Percentiles rank a stretch among this genome's conserved stretches.
These are phyloP conservation scores for Orthonychiurus folsomi DNA, from an alignment of 2,888 invertebrate species.

Conservation along the genomic window DNA sequence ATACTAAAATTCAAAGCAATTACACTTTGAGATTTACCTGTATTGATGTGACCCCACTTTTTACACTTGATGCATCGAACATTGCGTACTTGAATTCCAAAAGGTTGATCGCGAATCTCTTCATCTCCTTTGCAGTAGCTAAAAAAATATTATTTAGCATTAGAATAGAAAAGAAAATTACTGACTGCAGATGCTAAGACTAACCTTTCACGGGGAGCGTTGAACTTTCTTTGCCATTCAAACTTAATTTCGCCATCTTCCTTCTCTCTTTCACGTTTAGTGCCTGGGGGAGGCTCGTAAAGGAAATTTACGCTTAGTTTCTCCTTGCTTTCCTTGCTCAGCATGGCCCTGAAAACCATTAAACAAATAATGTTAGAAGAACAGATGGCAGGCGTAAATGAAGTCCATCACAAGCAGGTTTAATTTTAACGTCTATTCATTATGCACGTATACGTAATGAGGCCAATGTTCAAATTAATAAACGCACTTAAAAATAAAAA, in stretches of 20 bases:
- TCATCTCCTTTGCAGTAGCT: conserved; percentile 95
- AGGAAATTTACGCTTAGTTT: conserved; percentile 96
- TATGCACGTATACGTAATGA: too few relatives aligned
- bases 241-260: conserved; percentile 96
- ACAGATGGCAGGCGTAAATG: too few relatives aligned
- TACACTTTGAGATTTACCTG: conserved; percentile 50
- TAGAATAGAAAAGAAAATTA: too few relatives aligned
- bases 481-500: neutral
- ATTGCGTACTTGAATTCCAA: conserved; percentile 94
- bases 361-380: too few relatives aligned
- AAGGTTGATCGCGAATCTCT: conserved; percentile 95
- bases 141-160: conserved; percentile 30
- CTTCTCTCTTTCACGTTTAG: conserved; percentile 80
- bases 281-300: conserved; percentile 98
- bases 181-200: too few relatives aligned
- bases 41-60: conserved; percentile 98
- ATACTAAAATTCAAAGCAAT: neutral
- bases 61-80: conserved; percentile 98
- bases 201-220: conserved; percentile 89
- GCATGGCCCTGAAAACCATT: conserved; percentile 66
- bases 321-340: conserved; percentile 97
- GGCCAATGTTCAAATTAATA: neutral
- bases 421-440: neutral
- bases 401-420: too few relatives aligned
- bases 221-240: conserved; percentile 99